Base-by-base conservation (phyloP, 2,113 vertebrate genomes). In the Chaetodon auriga region DNA sequence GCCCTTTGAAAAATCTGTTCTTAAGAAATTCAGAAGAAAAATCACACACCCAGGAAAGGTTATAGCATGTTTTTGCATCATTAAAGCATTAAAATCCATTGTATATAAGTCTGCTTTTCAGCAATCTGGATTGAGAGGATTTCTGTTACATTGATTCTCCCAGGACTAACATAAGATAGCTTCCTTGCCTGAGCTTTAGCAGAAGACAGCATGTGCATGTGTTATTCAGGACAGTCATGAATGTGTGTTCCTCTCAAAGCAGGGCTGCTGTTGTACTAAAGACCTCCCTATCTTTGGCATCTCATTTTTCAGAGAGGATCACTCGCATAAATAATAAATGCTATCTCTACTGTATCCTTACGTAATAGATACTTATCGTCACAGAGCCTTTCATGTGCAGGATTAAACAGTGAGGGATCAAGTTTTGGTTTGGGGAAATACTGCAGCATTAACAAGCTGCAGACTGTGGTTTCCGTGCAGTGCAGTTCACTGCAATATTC, bases 291-390 rank as follows among this genome's bases (percentile, higher is more conserved):
- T 84, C 75, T 77, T 74, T 86, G 69, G 74, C 80, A 75, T 90
- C 87, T 90, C 76, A 79, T 91, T 92, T 92, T 85, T 83, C 81
- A 76, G 49, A 62, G 75, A 82, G 79, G 78, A 89, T 90, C 84
- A 30, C 77, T 45, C 13, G 51, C 53, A 84, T 93, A 80, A 93
- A 94, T 94, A 89, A 93, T 92, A 78, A 76, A 93, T 87, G 64
- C 30, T 84, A 86, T 91, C 84, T 85, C 75, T 73, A 75, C 82
- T 88, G 81, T 70, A 80, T 87, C 69, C 75, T 88, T 93, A 87
- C 71, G 64, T 90, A 93, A 92, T 68, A 78, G 91, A 87, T 84
- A 87, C 64, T 14, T 79, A 80, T 81, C 85, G 46, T 63, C 45
- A 64, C 86, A 80, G 75, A 73, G 49, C 38, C 84, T 85, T 85